Percentiles rank a stretch among this genome's conserved stretches.
These are phyloP conservation scores for Thunnus maccoyii DNA, from an alignment of 2,113 vertebrate genomes.

Conservation along the genomic window DNA sequence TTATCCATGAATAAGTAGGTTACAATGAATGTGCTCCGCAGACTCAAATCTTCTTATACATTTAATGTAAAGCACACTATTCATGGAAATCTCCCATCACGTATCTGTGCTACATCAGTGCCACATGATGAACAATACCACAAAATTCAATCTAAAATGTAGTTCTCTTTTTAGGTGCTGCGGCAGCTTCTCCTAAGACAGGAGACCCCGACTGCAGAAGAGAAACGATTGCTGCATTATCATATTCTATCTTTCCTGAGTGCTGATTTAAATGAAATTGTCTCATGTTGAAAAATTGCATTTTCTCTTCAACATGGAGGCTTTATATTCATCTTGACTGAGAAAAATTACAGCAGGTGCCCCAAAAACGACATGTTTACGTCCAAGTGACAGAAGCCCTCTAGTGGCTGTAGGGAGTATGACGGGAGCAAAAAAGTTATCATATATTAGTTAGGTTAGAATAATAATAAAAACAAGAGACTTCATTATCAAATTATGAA, in stretches of 20 bases:
- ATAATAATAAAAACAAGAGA: too few relatives aligned
- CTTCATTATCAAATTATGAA: too few relatives aligned
- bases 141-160: constrained; percentile 15
- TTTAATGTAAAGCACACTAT: background rate
- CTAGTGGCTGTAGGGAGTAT: too few relatives aligned
- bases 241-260: constrained; percentile 7
- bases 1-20: constrained; percentile 26
- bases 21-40: background rate
- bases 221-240: background rate
- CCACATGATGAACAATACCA: background rate
- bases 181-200: background rate
- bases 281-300: background rate
- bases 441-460: too few relatives aligned
- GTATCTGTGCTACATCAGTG: background rate
- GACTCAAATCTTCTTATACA: constrained; percentile 12
- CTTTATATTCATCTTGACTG: too few relatives aligned
- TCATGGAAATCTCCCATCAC: constrained; percentile 7
- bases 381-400: too few relatives aligned
- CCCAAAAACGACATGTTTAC: too few relatives aligned
- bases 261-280: background rate
- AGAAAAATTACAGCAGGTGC: too few relatives aligned
- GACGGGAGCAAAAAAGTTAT: too few relatives aligned
- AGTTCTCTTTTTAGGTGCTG: background rate
- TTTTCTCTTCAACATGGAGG: too few relatives aligned
- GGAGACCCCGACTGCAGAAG: background rate